Evolutionary conservation across 2,888 invertebrate species (phyloP).

Genomic region (Eudasyphora cyanicolor): DNA sequence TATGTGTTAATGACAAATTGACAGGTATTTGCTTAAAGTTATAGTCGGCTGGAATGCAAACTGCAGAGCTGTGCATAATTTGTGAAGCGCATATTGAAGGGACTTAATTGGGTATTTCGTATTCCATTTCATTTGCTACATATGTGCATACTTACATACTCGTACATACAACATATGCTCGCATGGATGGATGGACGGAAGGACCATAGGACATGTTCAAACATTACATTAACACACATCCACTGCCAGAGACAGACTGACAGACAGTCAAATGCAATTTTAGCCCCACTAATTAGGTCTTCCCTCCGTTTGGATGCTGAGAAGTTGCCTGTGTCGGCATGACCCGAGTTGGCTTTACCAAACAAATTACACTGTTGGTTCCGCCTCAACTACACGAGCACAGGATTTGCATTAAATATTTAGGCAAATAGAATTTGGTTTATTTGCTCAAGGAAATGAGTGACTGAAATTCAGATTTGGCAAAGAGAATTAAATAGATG

Average conservation of each 20-base stretch:
- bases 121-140: conserved; percentile 38
- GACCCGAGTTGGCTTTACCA: neutral
- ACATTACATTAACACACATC: neutral
- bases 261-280: conserved; percentile 12
- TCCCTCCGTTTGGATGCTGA: neutral
- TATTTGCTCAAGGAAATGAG: conserved; percentile 11
- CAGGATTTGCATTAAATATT: conserved; percentile 11
- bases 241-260: neutral
- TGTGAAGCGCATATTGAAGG: conserved; percentile 42
- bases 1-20: conserved; percentile 62
- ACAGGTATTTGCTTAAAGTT: conserved; percentile 61
- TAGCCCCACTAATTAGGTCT: conserved; percentile 20
- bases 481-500: neutral
- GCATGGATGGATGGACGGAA: conserved; percentile 19
- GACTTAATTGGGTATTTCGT: conserved; percentile 56
- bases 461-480: neutral
- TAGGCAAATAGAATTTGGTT: neutral
- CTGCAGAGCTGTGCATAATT: conserved; percentile 61
- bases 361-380: neutral
- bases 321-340: neutral
- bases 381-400: neutral
- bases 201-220: neutral
- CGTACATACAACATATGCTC: too few species aligned
- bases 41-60: conserved; percentile 48
- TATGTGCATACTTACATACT: too few species aligned